phyloP scores from a whole-genome alignment of 2,888 invertebrate genomes.

The Leistus spinibarbis region DNA sequence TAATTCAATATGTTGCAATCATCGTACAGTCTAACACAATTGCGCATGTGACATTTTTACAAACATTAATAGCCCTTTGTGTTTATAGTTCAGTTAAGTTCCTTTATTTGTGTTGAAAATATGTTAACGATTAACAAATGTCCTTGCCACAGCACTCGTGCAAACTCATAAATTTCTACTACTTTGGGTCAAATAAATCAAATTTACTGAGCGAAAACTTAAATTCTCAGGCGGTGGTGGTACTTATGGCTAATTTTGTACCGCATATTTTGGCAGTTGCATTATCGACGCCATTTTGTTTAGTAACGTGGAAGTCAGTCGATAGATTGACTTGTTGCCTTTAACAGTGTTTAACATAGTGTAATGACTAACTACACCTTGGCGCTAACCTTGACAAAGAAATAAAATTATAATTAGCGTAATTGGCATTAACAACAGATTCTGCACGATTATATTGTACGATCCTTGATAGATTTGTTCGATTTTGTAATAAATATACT shows the following conservation, averaged over 20 bases:
- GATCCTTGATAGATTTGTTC: neutral
- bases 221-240: slow-evolving; percentile 10
- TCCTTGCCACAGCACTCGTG: neutral
- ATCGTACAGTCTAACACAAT: neutral
- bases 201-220: neutral
- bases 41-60: neutral
- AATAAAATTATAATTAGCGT: neutral
- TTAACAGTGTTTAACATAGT: neutral
- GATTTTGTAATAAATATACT: too few relatives aligned
- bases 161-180: neutral
- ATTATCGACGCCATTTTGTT: slow-evolving; percentile 2
- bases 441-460: neutral
- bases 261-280: slow-evolving; percentile 13
- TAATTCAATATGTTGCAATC: neutral
- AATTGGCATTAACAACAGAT: neutral
- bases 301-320: neutral
- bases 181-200: neutral
- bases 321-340: neutral
- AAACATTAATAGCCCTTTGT: neutral
- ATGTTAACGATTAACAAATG: neutral
- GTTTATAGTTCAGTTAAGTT: neutral
- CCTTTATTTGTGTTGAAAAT: neutral
- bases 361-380: neutral
- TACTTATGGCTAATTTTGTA: slow-evolving; percentile 15
- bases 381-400: neutral